Base-by-base conservation (phyloP, 2,113 vertebrate species). In the Pseudolaguvia tuberculata region DNA sequence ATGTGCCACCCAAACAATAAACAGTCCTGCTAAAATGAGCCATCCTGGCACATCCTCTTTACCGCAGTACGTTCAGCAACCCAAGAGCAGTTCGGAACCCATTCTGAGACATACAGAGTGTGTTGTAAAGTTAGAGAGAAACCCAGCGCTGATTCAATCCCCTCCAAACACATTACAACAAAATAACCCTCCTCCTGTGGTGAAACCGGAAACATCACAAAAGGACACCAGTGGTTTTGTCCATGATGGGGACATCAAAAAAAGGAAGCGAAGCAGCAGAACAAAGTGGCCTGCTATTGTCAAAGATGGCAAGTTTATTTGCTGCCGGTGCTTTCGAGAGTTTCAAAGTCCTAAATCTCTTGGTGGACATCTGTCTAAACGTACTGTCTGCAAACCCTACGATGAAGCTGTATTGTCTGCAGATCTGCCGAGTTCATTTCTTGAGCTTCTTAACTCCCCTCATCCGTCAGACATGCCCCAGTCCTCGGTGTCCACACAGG, bases 271-370 rank as follows among this genome's bases (percentile, higher is more conserved):
- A 75, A 94, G 89, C 83, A 93, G 86, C 81, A 91, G 94, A 78
- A 91, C 93, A 50, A 98, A 97, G 72, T 99, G 95, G 92, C 96
- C 96, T 56, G 95, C 96, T 50, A 98, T 98, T 78, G 85, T 97
- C 61, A 91, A 88, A 83, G 94, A 96, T 82, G 95, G 95, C 1
- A 99, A 98, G 84, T 96, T 95, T 82, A 90, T 97, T 80, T 99
- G 96, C 79, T 92, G 94, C 73, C 89, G 94, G 58, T 99, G 96
- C 88, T 98, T 92, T 74, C 90, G 95, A 85, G 89, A 92, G 77
- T 99, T 99, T 84, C 84, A 89, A 58, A 96, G 94, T 85, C 94
- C 95, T 21, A 93, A 94, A 83, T 99, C 96, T 45, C 92, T 99
- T 4, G 96, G 96, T 69, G 96, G 96, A 67, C 96, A 98, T 84